Evolutionary conservation across 2,797 vertebrate species (phyloP).

Genomic region (Sebastes matsubarae): DNA sequence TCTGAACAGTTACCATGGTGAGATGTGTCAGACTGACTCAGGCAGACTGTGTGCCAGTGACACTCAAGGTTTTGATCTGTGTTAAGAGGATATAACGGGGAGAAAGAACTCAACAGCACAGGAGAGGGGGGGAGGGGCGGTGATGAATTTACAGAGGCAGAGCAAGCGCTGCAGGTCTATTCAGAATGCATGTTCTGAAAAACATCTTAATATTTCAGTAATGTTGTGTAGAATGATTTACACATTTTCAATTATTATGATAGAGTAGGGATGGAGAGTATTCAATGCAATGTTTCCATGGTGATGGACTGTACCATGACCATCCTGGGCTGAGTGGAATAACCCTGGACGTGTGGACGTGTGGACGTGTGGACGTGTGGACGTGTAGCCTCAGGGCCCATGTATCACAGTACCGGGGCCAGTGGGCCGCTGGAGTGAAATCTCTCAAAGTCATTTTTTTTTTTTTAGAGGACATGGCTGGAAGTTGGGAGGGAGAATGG

Average conservation of each 20-base stretch:
- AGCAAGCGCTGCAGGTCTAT: not conserved
- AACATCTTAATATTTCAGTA: not conserved
- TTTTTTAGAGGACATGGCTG: conserved; percentile 17
- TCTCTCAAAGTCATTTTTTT: conserved; percentile 15
- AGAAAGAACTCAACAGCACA: not conserved
- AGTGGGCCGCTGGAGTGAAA: conserved; percentile 16
- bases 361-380: not conserved
- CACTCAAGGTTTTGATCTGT: conserved; percentile 47
- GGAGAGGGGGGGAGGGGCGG: not conserved
- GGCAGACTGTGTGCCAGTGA: conserved; percentile 29
- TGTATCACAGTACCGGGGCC: conserved; percentile 6
- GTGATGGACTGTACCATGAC: conserved; percentile 2
- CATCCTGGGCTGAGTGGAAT: not conserved
- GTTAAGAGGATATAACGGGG: conserved; percentile 22
- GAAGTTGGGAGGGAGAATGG: not conserved
- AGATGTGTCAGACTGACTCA: conserved; percentile 47
- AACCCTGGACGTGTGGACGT: not conserved
- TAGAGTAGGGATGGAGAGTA: not conserved
- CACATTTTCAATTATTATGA: not conserved
- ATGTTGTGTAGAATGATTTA: not conserved
- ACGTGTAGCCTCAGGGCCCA: not conserved
- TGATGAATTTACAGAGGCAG: conserved; percentile 15
- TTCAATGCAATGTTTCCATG: conserved; percentile 3
- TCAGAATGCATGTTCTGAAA: not conserved
- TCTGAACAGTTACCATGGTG: conserved; percentile 48